Conservation (phyloP, 2,797 vertebrate genomes). For the Xenopus petersii region DNA sequence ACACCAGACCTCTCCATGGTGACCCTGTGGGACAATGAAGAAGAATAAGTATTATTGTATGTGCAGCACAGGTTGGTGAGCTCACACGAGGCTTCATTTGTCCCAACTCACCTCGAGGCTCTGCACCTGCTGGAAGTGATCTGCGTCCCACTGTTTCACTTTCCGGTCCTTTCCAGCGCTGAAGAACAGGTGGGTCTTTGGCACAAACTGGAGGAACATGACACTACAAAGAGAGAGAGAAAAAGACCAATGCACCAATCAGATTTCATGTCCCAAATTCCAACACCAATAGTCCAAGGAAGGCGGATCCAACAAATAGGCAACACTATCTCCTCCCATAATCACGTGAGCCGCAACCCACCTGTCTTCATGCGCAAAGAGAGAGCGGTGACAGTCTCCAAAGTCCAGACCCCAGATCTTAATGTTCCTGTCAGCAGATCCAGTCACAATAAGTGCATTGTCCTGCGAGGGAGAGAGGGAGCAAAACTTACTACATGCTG, state of each 20-base stretch:
- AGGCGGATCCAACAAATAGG: no score
- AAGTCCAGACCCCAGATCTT: conserved; percentile 98
- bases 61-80: no score
- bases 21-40: conserved; percentile 69
- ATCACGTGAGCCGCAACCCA: conserved; percentile 48
- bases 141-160: conserved; percentile 97
- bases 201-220: conserved; percentile 93
- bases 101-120: conserved; percentile 81
- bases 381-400: conserved; percentile 93
- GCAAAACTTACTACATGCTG: not conserved
- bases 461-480: conserved; percentile 67
- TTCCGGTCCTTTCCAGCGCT: conserved; percentile 91
- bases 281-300: no score
- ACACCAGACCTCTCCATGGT: conserved; percentile 93
- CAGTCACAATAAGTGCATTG: conserved; percentile 84
- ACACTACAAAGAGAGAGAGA: conserved; percentile 68
- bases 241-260: no score
- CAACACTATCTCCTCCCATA: no score
- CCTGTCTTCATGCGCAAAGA: conserved; percentile 98
- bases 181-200: conserved; percentile 96
- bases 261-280: no score
- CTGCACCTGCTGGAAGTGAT: conserved; percentile 92
- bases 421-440: conserved; percentile 93
- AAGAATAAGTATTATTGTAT: not conserved
- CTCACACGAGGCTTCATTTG: no score